A percentile compares a stretch with the other conserved stretches of the same genome.
Conservation (phyloP, 2,888 invertebrate genomes). For the Osedax fenrisi region DNA sequence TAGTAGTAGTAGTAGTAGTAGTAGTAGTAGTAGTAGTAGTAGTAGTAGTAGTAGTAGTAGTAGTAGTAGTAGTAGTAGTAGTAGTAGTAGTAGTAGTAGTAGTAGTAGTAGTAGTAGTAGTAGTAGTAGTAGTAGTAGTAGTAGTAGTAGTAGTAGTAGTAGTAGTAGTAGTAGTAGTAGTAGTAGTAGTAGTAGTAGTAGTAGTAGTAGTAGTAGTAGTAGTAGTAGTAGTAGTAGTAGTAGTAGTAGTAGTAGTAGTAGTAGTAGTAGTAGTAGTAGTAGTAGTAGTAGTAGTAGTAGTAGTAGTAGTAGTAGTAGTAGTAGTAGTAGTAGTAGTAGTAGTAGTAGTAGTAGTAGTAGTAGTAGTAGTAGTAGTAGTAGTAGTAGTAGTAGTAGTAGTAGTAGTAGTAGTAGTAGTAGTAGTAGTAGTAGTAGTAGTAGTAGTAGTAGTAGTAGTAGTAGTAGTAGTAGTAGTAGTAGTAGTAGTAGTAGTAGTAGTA, state of each 20-base stretch:
- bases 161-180: slow-evolving; percentile 2
- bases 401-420: no score
- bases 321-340: no score
- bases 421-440: no score
- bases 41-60: slow-evolving; percentile 30
- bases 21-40: slow-evolving; percentile 23
- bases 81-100: slow-evolving; percentile 29
- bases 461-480: no score
- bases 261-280: slow-evolving; percentile 6
- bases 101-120: slow-evolving; percentile 30
- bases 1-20: slow-evolving; percentile 27
- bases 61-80: slow-evolving; percentile 26
- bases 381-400: no score
- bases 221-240: slow-evolving; percentile 2
- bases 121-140: slow-evolving; percentile 23
- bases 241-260: slow-evolving; percentile 2
- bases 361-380: no score
- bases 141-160: slow-evolving; percentile 26
- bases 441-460: no score
- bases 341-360: no score
- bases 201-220: slow-evolving; percentile 2
- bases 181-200: slow-evolving; percentile 2
- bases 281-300: no score
- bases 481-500: no score
- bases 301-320: no score